Base-by-base conservation (phyloP, 2,113 vertebrate species). In the Chionis minor region DNA sequence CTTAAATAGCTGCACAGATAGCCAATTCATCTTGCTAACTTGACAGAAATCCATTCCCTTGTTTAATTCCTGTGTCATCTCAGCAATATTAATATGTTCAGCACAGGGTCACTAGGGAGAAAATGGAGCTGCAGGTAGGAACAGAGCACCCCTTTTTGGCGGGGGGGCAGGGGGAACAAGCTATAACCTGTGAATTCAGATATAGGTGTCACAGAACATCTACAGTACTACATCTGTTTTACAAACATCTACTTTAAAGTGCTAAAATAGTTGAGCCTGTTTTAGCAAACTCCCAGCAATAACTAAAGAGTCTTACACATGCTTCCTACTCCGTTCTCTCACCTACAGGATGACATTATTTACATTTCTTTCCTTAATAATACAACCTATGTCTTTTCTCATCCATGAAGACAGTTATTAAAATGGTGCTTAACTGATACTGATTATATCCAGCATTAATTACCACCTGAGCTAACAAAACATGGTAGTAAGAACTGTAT, bases 21-120 rank as follows among this genome's bases (percentile, higher is more conserved):
- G 82, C 12, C 72, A 88, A 81, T 96, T 63, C 1, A 1, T 96
- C 91, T 96, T 67, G 63, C 63, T 95, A 92, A 92, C 55, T 44
- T 84, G 89, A 94, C 94, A 94, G 83, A 96, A 96, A 95, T 59
- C 86, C 84, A 91, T 95, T 97, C 78, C 56, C 49, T 92, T 94
- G 65, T 78, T 96, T 91, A 96, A 96, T 80, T 94, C 87, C 70
- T 75, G 18, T 65, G 81, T 69, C 84, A 92, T 65, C 78, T 91
- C 74, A 79, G 52, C 33, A 69, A 40, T 87, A 96, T 85, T 79
- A 91, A 23, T 89, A 84, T 13, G 54, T 79, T 87, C 78, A 58
- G 62, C 73, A 87, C 35, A 88, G 90, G 35, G 66, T 85, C 78
- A 85, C 80, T 83, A 73, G 45, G 61, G 47, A 94, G 65, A 71